A percentile compares a stretch with the other conserved stretches of the same genome.
These are phyloP conservation scores for Carollia perspicillata DNA, from an alignment of 2,113 vertebrate genomes.

Conservation along the genomic window DNA sequence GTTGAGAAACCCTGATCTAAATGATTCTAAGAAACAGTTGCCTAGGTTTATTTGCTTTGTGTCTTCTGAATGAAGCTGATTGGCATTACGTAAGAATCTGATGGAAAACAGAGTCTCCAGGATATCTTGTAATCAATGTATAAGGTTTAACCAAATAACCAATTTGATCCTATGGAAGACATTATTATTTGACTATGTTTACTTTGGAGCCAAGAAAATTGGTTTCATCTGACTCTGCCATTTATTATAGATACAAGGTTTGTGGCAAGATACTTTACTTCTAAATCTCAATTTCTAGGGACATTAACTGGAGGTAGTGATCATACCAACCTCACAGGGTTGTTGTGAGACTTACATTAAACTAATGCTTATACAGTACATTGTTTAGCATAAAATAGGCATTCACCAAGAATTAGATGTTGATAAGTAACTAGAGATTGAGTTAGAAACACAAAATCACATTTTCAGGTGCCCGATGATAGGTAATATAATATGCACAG, in stretches of 20 bases:
- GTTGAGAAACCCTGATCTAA: background rate
- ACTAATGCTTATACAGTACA: background rate
- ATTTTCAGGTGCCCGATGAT: background rate
- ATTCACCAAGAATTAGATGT: background rate
- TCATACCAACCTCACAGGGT: background rate
- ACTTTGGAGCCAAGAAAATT: background rate
- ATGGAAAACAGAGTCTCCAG: background rate
- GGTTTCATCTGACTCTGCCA: background rate
- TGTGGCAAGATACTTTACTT: background rate
- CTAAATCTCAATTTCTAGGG: background rate
- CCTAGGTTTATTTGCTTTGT: background rate
- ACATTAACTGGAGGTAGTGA: background rate
- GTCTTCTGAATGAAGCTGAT: background rate
- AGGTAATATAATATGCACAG: conserved; percentile 5
- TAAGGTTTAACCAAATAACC: background rate
- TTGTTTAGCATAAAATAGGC: background rate
- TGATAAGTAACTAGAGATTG: background rate
- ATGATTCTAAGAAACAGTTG: background rate
- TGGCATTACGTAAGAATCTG: background rate
- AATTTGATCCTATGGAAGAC: background rate
- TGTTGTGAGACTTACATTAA: background rate
- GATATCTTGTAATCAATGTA: background rate
- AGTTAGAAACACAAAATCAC: conserved; percentile 11
- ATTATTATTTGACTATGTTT: background rate
- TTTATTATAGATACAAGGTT: background rate